Base-by-base conservation (phyloP, 2,888 invertebrate genomes). In the Andrena marginata region DNA sequence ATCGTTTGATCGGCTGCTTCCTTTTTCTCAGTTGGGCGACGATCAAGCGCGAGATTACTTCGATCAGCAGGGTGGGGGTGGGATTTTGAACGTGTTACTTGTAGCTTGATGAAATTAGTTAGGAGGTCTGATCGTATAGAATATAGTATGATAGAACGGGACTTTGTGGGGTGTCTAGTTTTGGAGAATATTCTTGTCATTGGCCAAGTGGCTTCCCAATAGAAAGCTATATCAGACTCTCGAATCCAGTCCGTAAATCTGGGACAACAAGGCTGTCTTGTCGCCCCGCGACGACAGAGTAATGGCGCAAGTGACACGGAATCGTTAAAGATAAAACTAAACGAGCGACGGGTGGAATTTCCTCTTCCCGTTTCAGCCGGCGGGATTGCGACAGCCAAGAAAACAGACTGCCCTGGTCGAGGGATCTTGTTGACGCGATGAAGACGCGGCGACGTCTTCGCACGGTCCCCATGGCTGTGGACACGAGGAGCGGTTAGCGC, bases 401-500 rank as follows among this genome's bases (percentile, higher is more conserved):
- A 68, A 68, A 69, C 68, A 73, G 64, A 79, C 79, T 54, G 73
- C 33, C 42, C 51, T 26, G 51, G 13, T 10, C 23, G 56, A n/a
- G n/a, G 16, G 35, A 67, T 10, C 16, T 31, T 65, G 72, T 78
- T 83, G 89, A 88, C 87, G 83, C 81, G 86, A 89, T 79, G 89
- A 89, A 89, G 88, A 87, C 84, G 82, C 84, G 85, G 80, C 82
- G 85, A 86, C 70, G 73, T 77, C 73, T 82, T 82, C 49, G 67
- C 54, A 33, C 63, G 68, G 42, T 51, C 72, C n/a, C 59, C 42
- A 49, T 64, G 64, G 64, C 23, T 64, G 56, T 59, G 42, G 69
- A 65, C 73, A 51, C 54, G 48, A 48, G 29, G 20, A 33, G 60
- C 68, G 62, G 82, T 81, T 85, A 82, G 80, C 64, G 75, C 49